Conservation (phyloP, 2,113 vertebrate species). For the Hystrix brachyura region DNA sequence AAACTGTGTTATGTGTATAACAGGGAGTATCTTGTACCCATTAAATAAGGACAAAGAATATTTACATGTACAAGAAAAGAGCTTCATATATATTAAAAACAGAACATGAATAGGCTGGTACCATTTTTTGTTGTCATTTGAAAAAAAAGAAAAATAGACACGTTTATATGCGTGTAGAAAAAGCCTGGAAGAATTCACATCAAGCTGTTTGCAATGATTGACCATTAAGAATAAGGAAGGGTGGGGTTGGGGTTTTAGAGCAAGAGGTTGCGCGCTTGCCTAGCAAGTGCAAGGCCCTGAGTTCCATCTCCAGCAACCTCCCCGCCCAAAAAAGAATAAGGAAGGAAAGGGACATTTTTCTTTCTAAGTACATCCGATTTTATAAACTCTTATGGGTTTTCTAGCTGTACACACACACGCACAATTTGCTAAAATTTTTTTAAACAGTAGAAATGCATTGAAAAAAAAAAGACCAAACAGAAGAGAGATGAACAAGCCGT, state of each 20-base stretch:
- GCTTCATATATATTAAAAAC: not conserved
- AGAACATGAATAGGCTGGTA: not conserved
- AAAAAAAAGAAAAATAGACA: conserved; percentile 3
- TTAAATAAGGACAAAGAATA: not conserved
- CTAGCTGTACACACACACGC: not conserved
- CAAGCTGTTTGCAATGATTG: not conserved
- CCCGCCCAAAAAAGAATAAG: not conserved
- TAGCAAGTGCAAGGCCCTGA: too few species aligned
- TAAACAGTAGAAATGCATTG: not conserved
- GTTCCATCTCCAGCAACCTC: too few species aligned
- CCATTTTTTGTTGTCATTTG: not conserved
- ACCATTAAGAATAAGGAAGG: not conserved
- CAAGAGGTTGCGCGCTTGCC: too few species aligned
- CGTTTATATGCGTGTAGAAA: not conserved
- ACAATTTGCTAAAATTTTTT: not conserved
- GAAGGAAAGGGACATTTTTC: not conserved
- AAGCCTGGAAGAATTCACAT: conserved; percentile 19
- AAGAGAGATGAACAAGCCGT: conserved; percentile 73
- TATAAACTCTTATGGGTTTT: not conserved
- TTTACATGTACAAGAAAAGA: not conserved
- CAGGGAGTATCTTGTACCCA: not conserved
- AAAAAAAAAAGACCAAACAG: not conserved
- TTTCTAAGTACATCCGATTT: not conserved
- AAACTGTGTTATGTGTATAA: not conserved
- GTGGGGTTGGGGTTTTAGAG: not conserved